Evolutionary conservation across 2,888 invertebrate species (phyloP).

Genomic region (Synergus japonicus): DNA sequence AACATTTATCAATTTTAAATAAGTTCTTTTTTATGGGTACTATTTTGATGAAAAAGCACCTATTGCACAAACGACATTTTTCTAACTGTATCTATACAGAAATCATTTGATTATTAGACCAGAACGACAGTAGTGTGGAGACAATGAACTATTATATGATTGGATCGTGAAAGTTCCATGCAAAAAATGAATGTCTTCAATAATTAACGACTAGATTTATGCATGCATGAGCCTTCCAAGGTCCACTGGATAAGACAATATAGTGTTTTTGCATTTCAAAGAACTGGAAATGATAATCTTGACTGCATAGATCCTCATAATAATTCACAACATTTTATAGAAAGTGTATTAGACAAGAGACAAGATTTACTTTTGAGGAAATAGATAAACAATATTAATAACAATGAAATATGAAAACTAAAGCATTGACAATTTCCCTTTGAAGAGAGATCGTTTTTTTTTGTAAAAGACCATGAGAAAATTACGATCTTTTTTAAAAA

Average conservation of each 20-base stretch:
- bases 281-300: slow-evolving; percentile 2
- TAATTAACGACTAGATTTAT: slow-evolving; percentile 9
- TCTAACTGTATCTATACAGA: slow-evolving; percentile 2
- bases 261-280: not conserved
- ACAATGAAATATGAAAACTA: not conserved
- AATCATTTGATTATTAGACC: slow-evolving; percentile 32
- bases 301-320: not conserved
- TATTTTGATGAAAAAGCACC: not conserved
- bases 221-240: not conserved
- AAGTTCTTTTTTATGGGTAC: not conserved
- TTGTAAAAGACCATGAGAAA: not conserved
- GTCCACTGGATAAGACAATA: not conserved
- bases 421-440: not conserved
- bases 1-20: not conserved
- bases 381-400: not conserved
- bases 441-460: not conserved
- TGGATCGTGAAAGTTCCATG: slow-evolving; percentile 29
- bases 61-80: not conserved
- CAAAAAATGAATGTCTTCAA: slow-evolving; percentile 34
- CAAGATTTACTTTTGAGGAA: not conserved
- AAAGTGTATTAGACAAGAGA: not conserved
- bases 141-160: slow-evolving; percentile 37
- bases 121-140: slow-evolving; percentile 33
- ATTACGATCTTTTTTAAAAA: not conserved
- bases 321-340: not conserved